A percentile compares a stretch with the other conserved stretches of the same genome.
Conservation (phyloP, 2,797 vertebrate genomes). For the Eupleurogrammus muticus region DNA sequence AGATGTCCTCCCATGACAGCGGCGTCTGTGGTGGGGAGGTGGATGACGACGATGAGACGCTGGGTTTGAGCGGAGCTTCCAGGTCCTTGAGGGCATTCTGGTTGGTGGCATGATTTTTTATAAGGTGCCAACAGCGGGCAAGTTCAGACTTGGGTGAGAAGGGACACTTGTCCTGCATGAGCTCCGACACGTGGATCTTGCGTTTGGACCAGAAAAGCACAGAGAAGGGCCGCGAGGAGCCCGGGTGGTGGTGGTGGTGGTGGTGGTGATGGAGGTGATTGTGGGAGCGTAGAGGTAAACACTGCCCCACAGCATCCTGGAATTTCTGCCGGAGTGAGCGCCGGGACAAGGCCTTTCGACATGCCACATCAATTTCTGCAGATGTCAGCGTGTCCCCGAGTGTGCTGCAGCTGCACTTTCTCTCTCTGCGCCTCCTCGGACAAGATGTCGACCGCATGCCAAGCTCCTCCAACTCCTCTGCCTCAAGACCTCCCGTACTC, state of each 20-base stretch:
- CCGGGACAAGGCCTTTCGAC: conserved; percentile 89
- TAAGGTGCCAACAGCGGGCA: conserved; percentile 94
- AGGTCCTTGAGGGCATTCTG: conserved; percentile 78
- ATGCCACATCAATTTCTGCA: conserved; percentile 85
- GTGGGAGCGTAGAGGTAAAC: conserved; percentile 92
- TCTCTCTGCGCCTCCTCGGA: conserved; percentile 87
- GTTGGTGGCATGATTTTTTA: conserved; percentile 89
- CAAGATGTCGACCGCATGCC: conserved; percentile 75
- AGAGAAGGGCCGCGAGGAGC: conserved; percentile 75
- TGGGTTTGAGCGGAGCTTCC: conserved; percentile 79
- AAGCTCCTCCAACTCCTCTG: conserved; percentile 69
- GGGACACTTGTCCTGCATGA: conserved; percentile 96
- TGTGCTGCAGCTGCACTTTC: conserved; percentile 90
- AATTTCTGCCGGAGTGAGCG: conserved; percentile 95
- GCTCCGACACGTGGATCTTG: conserved; percentile 95
- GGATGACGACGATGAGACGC: conserved; percentile 46
- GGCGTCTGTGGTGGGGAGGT: conserved; percentile 75
- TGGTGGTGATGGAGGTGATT: conserved; percentile 84
- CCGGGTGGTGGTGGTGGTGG: conserved; percentile 72
- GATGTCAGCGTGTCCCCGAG: conserved; percentile 76
- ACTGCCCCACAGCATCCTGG: conserved; percentile 95
- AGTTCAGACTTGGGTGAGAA: conserved; percentile 95
- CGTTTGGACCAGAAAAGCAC: conserved; percentile 92
- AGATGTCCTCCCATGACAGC: conserved; percentile 84
- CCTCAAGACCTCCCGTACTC: conserved; percentile 70